These are phyloP conservation scores for Ameiurus melas DNA, from an alignment of 2,113 vertebrate species.

Conservation along the genomic window DNA sequence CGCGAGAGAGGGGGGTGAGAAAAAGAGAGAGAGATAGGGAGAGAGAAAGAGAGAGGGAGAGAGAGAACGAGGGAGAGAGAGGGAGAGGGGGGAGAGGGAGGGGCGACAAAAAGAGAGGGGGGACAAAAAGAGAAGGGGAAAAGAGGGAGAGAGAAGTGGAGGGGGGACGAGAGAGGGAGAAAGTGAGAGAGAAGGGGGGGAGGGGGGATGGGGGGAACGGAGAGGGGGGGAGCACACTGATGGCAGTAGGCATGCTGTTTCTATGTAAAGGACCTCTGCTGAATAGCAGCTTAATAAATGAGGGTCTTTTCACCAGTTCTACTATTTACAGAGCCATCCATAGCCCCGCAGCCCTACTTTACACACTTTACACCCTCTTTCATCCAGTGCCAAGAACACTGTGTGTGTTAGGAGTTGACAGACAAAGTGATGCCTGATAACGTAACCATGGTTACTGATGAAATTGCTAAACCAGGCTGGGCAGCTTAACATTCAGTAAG, in stretches of 20 bases:
- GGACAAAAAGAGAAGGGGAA: too few relatives aligned
- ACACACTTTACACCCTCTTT: background rate
- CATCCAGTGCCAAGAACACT: background rate
- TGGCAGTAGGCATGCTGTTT: constrained; percentile 30
- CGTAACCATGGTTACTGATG: background rate
- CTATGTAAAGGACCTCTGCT: constrained; percentile 23
- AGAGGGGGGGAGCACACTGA: background rate
- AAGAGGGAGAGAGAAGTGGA: too few relatives aligned
- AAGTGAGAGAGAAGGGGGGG: too few relatives aligned
- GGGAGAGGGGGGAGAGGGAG: too few relatives aligned
- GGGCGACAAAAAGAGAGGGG: too few relatives aligned
- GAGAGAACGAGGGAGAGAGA: background rate
- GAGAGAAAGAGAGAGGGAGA: background rate
- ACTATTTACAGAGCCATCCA: background rate
- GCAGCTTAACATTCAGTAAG: background rate
- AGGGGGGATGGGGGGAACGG: too few relatives aligned
- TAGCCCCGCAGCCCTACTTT: background rate
- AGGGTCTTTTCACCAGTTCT: constrained; percentile 17
- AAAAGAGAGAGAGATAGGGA: background rate
- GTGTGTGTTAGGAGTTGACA: constrained; percentile 1
- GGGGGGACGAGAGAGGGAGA: too few relatives aligned
- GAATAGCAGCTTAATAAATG: constrained; percentile 40
- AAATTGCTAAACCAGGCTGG: background rate
- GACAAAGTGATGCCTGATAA: constrained; percentile 1
- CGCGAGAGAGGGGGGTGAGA: background rate